Evolutionary conservation across 2,113 vertebrate species (phyloP).

Genomic region (Microcebus griseorufus): DNA sequence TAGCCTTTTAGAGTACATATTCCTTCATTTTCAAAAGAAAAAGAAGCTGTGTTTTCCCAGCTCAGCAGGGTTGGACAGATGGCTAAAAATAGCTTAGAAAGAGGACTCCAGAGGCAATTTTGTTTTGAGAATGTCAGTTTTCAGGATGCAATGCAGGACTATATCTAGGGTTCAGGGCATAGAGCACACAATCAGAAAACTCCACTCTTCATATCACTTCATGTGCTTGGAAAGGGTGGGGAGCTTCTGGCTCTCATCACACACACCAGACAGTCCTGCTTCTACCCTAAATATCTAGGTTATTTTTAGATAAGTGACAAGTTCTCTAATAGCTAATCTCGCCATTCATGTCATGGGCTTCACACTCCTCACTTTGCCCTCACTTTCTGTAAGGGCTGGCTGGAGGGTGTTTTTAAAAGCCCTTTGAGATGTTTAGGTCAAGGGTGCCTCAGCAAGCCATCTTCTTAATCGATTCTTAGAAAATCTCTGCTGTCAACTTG

Average conservation of each 20-base stretch:
- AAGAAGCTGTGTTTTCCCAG: conserved; percentile 12
- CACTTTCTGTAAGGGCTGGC: neutral
- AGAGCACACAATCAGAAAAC: neutral
- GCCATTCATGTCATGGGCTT: neutral
- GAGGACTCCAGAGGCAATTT: conserved; percentile 6
- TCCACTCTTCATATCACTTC: neutral
- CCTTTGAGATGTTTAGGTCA: neutral
- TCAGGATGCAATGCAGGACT: neutral
- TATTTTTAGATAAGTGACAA: conserved; percentile 33
- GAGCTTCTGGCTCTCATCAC: neutral
- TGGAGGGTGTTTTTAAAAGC: neutral
- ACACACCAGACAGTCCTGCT: neutral
- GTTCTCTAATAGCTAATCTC: conserved; percentile 36
- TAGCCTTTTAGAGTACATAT: conserved; percentile 3
- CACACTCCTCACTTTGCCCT: neutral
- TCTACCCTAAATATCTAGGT: conserved; percentile 10
- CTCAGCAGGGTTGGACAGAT: neutral
- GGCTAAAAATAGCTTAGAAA: conserved; percentile 48
- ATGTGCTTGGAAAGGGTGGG: neutral
- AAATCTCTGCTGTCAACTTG: conserved; percentile 11
- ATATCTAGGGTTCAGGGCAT: neutral
- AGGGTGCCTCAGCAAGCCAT: neutral
- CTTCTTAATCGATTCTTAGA: conserved; percentile 2
- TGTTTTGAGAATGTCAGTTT: conserved; percentile 21
- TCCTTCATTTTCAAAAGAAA: conserved; percentile 37